These are phyloP conservation scores for Eulemur albifrons DNA, from an alignment of 2,797 vertebrate species.

Conservation along the genomic window DNA sequence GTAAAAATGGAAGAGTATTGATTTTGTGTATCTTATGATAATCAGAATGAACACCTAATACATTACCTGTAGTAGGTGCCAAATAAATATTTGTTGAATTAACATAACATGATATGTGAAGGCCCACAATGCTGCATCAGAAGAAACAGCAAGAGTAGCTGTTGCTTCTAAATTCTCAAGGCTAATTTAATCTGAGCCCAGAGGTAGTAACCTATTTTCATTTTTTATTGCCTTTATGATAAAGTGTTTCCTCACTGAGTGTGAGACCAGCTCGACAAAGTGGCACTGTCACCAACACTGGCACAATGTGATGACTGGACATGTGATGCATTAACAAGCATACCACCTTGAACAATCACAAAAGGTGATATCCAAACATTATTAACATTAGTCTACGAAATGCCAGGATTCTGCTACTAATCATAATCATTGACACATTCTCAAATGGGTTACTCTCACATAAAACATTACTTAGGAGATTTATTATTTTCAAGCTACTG, in stretches of 20 bases:
- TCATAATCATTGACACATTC: constrained; percentile 31
- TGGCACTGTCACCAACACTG: neutral
- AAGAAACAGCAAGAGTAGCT: neutral
- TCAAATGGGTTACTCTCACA: neutral
- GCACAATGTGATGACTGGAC: neutral
- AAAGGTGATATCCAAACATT: neutral
- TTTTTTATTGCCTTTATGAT: constrained; percentile 59
- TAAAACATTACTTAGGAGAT: neutral
- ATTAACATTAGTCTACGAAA: constrained; percentile 41
- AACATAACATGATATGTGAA: neutral
- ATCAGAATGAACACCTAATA: neutral
- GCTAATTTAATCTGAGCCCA: constrained; percentile 15
- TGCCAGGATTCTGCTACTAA: neutral
- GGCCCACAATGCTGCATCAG: neutral
- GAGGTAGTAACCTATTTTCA: constrained; percentile 51
- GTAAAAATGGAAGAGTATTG: neutral
- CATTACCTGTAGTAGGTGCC: neutral
- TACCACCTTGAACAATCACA: neutral
- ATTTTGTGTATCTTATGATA: neutral
- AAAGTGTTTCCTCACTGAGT: constrained; percentile 55
- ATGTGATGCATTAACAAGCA: neutral
- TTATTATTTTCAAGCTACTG: constrained; percentile 49
- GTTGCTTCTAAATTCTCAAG: neutral
- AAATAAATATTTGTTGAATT: constrained; percentile 5
- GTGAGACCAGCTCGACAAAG: constrained; percentile 40